Conservation (phyloP, 2,797 vertebrate species). For the Platalea minor region DNA sequence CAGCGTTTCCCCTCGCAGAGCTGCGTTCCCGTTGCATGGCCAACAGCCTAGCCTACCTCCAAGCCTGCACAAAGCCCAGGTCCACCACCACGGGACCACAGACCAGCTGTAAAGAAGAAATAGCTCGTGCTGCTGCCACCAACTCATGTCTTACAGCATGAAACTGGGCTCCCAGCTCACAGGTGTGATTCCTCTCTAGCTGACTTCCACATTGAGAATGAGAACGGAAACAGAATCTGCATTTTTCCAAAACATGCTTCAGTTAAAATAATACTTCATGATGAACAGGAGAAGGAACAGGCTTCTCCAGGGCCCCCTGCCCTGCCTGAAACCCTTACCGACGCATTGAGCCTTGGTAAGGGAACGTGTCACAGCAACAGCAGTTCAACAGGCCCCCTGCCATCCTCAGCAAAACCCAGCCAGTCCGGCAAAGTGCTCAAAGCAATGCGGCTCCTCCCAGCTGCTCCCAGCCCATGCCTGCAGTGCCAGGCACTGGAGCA, state of each 20-base stretch:
- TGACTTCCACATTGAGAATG: not conserved
- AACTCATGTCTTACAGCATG: not conserved
- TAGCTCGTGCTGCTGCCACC: not conserved
- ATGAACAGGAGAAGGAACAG: not conserved
- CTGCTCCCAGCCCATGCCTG: not conserved
- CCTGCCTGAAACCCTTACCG: not conserved
- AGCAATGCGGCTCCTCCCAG: not conserved
- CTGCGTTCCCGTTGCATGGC: accelerated
- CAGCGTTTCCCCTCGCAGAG: accelerated
- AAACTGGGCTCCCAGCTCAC: not conserved
- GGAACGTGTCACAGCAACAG: too few relatives aligned
- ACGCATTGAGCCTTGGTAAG: accelerated
- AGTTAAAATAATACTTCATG: not conserved
- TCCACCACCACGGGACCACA: accelerated
- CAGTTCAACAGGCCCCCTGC: too few relatives aligned
- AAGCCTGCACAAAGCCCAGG: too few relatives aligned
- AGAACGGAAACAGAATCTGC: not conserved
- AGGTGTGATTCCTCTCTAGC: not conserved
- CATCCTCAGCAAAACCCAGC: too few relatives aligned
- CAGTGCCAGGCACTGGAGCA: accelerated
- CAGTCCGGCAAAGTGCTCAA: not conserved
- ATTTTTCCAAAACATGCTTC: not conserved
- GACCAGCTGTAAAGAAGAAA: not conserved
- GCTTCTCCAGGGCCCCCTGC: not conserved
- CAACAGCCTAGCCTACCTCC: not conserved